These are phyloP conservation scores for Lipotes vexillifer DNA, from an alignment of 2,113 vertebrate species.

Conservation along the genomic window DNA sequence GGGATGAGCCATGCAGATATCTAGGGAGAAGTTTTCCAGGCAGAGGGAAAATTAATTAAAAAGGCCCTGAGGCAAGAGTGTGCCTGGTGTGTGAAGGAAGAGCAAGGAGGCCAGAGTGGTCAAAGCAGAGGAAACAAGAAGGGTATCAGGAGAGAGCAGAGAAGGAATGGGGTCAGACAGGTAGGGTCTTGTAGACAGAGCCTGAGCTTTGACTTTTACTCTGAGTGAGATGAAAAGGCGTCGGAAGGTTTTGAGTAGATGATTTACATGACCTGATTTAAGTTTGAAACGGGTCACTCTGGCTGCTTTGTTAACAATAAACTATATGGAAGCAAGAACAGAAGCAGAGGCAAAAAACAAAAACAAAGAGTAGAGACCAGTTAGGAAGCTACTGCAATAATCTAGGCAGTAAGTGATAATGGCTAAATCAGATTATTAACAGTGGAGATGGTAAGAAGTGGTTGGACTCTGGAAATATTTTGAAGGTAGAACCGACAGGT, in stretches of 20 bases:
- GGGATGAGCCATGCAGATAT: neutral
- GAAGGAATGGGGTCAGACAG: neutral
- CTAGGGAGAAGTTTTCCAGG: neutral
- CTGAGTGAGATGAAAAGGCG: neutral
- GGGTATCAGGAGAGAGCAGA: neutral
- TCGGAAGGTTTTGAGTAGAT: neutral
- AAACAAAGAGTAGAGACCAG: neutral
- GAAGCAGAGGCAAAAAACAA: neutral
- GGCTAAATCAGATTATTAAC: neutral
- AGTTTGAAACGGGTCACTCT: neutral
- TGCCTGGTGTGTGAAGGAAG: neutral
- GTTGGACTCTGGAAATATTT: neutral
- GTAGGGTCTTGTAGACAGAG: neutral
- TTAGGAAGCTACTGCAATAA: neutral
- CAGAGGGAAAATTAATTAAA: neutral
- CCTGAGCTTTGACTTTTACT: neutral
- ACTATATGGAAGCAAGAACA: neutral
- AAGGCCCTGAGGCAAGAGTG: neutral
- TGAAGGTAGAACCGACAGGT: neutral
- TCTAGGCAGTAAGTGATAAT: neutral
- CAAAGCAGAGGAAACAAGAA: neutral
- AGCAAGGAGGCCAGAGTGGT: neutral
- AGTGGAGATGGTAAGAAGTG: neutral
- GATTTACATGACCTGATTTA: neutral
- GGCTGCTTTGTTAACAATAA: neutral